phyloP scores from a whole-genome alignment of 2,113 vertebrate species.

The Brachirus orientalis region DNA sequence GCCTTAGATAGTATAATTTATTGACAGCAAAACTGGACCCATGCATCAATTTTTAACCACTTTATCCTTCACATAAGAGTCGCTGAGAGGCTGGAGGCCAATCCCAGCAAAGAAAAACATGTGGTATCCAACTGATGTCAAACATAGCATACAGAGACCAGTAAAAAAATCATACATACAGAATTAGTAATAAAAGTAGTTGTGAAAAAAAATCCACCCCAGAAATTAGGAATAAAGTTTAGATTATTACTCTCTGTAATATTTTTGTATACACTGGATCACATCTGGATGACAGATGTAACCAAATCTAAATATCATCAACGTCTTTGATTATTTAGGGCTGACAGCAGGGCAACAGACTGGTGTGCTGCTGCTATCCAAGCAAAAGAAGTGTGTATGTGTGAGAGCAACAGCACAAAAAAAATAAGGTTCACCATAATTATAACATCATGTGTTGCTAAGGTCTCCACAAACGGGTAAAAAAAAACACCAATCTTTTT shows the following conservation, averaged over 20 bases:
- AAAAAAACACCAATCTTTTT: constrained; percentile 33
- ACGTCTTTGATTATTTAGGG: constrained; percentile 28
- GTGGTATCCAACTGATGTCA: no score
- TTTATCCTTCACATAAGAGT: no score
- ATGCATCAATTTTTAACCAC: no score
- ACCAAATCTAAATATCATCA: constrained; percentile 16
- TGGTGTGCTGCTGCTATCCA: constrained; percentile 11
- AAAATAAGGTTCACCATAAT: constrained; percentile 24
- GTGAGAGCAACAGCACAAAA: constrained; percentile 10
- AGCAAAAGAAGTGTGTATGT: constrained; percentile 33
- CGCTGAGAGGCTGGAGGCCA: no score
- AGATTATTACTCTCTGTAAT: neutral
- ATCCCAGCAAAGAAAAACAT: no score
- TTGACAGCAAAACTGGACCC: neutral
- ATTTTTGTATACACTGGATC: neutral
- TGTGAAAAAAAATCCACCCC: neutral
- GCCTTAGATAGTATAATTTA: neutral
- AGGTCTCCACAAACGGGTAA: constrained; percentile 32
- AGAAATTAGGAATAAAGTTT: neutral
- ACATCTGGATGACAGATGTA: constrained; percentile 32
- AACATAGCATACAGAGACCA: no score
- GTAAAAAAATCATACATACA: no score
- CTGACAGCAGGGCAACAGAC: constrained; percentile 35
- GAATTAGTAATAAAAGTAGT: no score
- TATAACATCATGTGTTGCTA: constrained; percentile 21